Percentiles rank a stretch among this genome's conserved stretches.
These are phyloP conservation scores for Acanthosoma haemorrhoidale DNA, from an alignment of 2,888 invertebrate genomes.

Conservation along the genomic window DNA sequence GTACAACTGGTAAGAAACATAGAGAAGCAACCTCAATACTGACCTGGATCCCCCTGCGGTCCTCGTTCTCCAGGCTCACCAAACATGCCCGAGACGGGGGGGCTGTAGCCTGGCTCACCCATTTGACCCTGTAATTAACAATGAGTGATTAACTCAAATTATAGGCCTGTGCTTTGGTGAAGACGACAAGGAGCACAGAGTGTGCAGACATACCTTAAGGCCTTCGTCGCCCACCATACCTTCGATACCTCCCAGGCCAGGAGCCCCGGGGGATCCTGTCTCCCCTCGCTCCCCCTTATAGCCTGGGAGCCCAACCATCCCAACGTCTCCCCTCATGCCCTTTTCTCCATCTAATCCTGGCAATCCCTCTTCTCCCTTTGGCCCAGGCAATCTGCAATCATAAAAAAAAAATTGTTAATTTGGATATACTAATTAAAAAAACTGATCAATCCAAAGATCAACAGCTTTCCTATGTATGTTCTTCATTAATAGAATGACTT, in stretches of 20 bases:
- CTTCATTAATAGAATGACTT: too few relatives aligned
- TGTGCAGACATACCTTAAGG: neutral
- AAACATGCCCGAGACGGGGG: conserved; percentile 43
- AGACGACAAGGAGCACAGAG: too few relatives aligned
- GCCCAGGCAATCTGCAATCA: too few relatives aligned
- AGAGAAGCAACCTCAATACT: neutral
- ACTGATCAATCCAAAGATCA: too few relatives aligned
- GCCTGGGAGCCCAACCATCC: conserved; percentile 53
- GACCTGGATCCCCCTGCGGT: conserved; percentile 42
- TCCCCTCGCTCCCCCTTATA: conserved; percentile 50
- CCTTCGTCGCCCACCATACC: conserved; percentile 28
- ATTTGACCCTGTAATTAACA: conserved; percentile 44
- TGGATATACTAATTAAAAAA: too few relatives aligned
- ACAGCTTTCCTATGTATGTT: too few relatives aligned
- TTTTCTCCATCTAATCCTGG: conserved; percentile 37
- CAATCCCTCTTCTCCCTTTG: conserved; percentile 55
- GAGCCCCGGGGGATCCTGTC: conserved; percentile 45
- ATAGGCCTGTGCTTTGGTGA: too few relatives aligned
- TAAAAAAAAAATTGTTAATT: too few relatives aligned
- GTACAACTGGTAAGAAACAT: neutral
- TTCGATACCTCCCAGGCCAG: conserved; percentile 42
- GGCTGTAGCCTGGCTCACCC: conserved; percentile 47
- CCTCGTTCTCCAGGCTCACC: conserved; percentile 58
- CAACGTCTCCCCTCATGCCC: conserved; percentile 48
- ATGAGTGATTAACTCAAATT: too few relatives aligned